These are phyloP conservation scores for Dryoscopus gambensis DNA, from an alignment of 2,113 vertebrate genomes.

Conservation along the genomic window DNA sequence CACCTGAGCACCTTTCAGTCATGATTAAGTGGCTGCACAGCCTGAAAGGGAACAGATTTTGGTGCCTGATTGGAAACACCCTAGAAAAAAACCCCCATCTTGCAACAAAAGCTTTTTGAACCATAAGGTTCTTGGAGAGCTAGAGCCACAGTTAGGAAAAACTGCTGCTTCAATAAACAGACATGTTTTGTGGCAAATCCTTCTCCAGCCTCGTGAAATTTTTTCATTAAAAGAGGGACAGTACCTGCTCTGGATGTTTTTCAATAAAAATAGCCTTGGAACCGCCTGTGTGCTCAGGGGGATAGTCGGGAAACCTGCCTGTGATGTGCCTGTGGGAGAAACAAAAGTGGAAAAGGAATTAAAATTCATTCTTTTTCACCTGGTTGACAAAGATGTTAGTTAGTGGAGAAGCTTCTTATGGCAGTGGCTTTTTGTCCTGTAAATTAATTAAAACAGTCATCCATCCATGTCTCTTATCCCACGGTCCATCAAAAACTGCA, in stretches of 20 bases:
- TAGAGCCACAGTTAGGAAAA: background rate
- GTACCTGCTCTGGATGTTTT: slow-evolving; percentile 83
- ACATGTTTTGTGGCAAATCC: background rate
- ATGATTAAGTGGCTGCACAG: background rate
- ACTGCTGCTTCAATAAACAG: background rate
- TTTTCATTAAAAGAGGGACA: background rate
- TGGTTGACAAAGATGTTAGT: background rate
- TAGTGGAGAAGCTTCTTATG: background rate
- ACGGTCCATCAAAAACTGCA: background rate
- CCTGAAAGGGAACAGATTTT: background rate
- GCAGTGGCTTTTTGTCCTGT: background rate
- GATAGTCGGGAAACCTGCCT: slow-evolving; percentile 81
- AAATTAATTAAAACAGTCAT: background rate
- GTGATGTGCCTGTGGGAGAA: slow-evolving; percentile 72
- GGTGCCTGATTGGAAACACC: background rate
- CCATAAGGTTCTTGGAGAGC: background rate
- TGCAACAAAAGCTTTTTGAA: background rate
- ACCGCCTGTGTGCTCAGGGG: slow-evolving; percentile 74
- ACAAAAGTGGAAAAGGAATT: background rate
- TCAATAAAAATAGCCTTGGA: slow-evolving; percentile 75
- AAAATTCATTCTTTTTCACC: background rate
- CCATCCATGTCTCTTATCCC: background rate
- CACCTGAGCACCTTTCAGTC: background rate
- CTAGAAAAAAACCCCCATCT: background rate
- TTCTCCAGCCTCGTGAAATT: rapidly evolving